phyloP scores from a whole-genome alignment of 2,113 vertebrate genomes.

The Daubentonia madagascariensis region DNA sequence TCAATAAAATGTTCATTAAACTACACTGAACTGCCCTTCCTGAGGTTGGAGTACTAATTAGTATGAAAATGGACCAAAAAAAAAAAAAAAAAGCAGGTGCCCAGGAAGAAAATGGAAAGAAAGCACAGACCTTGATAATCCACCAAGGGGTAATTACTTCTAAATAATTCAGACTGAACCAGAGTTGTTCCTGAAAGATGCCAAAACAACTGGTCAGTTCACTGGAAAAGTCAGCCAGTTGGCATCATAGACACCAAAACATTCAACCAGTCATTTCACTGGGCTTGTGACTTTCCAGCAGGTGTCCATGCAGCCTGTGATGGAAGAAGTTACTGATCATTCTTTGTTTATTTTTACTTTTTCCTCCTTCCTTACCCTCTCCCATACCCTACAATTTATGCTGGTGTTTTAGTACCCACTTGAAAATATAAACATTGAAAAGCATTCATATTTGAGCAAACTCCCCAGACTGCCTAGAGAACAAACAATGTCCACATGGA shows the following conservation, averaged over 20 bases:
- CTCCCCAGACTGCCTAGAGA: background rate
- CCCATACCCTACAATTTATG: background rate
- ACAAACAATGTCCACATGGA: background rate
- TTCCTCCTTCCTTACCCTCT: background rate
- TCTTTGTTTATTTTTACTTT: background rate
- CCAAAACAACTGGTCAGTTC: conserved; percentile 61
- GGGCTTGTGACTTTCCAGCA: conserved; percentile 41
- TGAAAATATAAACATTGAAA: background rate
- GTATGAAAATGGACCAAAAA: conserved; percentile 52
- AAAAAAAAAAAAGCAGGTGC: conserved; percentile 59
- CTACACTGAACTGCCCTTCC: background rate
- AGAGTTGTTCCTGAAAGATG: conserved; percentile 59
- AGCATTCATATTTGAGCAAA: background rate
- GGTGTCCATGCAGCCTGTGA: conserved; percentile 34
- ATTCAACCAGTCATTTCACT: background rate
- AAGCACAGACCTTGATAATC: conserved; percentile 51
- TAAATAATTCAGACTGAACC: conserved; percentile 61
- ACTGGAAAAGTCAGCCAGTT: conserved; percentile 63
- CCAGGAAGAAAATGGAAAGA: conserved; percentile 63
- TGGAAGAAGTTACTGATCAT: background rate
- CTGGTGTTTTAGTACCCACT: background rate
- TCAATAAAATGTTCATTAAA: conserved; percentile 4
- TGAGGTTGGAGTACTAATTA: conserved; percentile 50
- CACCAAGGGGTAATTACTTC: conserved; percentile 54
- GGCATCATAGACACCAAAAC: conserved; percentile 51